Base-by-base conservation (phyloP, 2,797 vertebrate genomes). In the Sciaenops ocellatus region DNA sequence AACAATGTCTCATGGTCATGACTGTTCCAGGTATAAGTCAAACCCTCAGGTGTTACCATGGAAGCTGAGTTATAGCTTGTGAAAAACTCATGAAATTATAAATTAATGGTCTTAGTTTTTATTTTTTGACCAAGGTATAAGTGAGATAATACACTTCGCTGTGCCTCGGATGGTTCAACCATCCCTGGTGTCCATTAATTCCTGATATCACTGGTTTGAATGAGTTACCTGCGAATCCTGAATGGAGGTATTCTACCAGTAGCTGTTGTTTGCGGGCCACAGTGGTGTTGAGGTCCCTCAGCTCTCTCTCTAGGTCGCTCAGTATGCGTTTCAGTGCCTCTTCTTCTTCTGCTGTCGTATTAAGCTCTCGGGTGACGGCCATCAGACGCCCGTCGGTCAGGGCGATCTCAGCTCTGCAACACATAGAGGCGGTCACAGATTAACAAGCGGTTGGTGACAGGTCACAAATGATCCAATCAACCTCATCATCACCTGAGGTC, bases 311-410 rank as follows among this genome's bases (percentile, higher is more conserved):
- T 79, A 98, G 76, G 15, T 77, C 41, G 0, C 64, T 84, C 69
- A 98, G 62, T 1, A 0, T 92, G 26, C 3, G 1, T 0, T 73
- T 92, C 79, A 95, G 89, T 3, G 66, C 74, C 26, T 22, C 52
- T 1, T 96, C 92, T 10, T 79, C 70, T 65, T 30, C 61, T 0
- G 72, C 74, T 4, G 95, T 92, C 15, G 51, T 55, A 12, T 95
- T 95, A 4, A 97, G 79, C 9, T 95, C 95, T 42, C 60, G 77
- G 16, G 89, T 51, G 26, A 96, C 28, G 0, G 71, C 84, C 94
- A 96, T 95, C 64, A 98, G 87, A 48, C 95, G 94, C 1, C 94
- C 95, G 54, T 97, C 96, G 0, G 95, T 94, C 73, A 95, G 82
- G 0, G 96, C 96, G 20, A 97, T 92, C 90, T 97, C 96, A 51